Base-by-base conservation (phyloP, 2,888 invertebrate species). In the Muschampia plurimacula region DNA sequence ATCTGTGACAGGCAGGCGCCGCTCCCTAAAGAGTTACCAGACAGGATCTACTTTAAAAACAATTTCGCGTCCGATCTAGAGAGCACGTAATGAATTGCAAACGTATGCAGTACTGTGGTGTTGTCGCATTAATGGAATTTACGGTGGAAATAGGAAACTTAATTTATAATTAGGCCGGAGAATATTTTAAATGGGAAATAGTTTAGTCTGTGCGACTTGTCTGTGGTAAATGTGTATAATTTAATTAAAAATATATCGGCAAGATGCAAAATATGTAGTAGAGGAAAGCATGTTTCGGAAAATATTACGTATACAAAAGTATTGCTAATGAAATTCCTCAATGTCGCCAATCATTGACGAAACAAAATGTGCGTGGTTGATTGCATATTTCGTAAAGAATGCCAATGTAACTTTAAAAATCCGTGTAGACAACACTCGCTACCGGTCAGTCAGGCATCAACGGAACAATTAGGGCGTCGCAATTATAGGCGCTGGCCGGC, bases 381-480 rank as follows among this genome's bases (percentile, higher is more conserved):
- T 72, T 72, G 13, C 62, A 63, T 62, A 46, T 62, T 72, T 72
- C 72, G 72, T 44, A 67, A 67, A 55, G 52, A 72, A 72, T 67
- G 52, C 62, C 66, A 22, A 44, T 63, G 67, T 67, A 67, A 67
- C 60, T 62, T 72, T 67, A 63, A 72, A 72, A 67, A 72, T 72
- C 67, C 55, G 41, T 72, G 63, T 67, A 67, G 67, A 64, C 69
- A 73, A 71, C 65, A 63, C 62, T n/a, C 52, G 55, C 68, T 70
- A 64, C 83, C 83, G 83, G 84, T 84, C 85, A 84, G 83, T 87
- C 89, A 86, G 84, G 83, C 85, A 84, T 84, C 87, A 82, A 79
- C 55, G 81, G 82, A 83, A 89, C 90, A 92, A 92, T 91, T 91
- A 92, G 93, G 92, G 88, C 93, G 89, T 84, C 84, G 90, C 90